These are phyloP conservation scores for Hemicrepidius hirtus DNA, from an alignment of 2,888 invertebrate genomes.

Conservation along the genomic window DNA sequence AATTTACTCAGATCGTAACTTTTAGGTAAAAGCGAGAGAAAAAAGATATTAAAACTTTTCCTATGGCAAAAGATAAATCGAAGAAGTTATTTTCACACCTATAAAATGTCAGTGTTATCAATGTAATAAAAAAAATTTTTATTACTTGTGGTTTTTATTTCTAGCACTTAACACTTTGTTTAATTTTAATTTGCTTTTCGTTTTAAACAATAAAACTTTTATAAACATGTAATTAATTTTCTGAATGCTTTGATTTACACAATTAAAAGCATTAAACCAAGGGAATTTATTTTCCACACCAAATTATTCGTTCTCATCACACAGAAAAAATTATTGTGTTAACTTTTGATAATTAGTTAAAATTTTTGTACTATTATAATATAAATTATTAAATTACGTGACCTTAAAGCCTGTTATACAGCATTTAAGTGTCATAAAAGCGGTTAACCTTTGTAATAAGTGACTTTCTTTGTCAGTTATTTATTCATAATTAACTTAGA, in stretches of 20 bases:
- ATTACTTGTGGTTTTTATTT: neutral
- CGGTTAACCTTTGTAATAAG: no score
- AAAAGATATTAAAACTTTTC: neutral
- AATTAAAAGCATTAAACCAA: neutral
- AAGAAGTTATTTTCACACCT: constrained; percentile 2
- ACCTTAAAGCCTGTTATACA: no score
- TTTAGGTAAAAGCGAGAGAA: neutral
- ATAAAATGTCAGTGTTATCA: neutral
- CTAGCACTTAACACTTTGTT: constrained; percentile 8
- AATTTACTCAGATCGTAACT: neutral
- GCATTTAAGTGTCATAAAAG: no score
- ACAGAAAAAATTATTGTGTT: neutral
- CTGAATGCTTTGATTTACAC: neutral
- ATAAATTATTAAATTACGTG: no score
- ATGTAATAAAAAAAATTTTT: neutral
- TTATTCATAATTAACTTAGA: neutral
- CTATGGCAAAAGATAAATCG: neutral
- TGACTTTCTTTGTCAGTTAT: neutral
- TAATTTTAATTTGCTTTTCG: neutral
- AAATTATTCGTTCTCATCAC: neutral
- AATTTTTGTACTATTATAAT: no score
- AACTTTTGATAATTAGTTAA: neutral
- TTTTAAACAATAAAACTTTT: neutral
- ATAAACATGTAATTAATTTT: neutral
- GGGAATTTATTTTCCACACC: neutral